These are phyloP conservation scores for Epicampocera succincta DNA, from an alignment of 2,888 invertebrate genomes.

Conservation along the genomic window DNA sequence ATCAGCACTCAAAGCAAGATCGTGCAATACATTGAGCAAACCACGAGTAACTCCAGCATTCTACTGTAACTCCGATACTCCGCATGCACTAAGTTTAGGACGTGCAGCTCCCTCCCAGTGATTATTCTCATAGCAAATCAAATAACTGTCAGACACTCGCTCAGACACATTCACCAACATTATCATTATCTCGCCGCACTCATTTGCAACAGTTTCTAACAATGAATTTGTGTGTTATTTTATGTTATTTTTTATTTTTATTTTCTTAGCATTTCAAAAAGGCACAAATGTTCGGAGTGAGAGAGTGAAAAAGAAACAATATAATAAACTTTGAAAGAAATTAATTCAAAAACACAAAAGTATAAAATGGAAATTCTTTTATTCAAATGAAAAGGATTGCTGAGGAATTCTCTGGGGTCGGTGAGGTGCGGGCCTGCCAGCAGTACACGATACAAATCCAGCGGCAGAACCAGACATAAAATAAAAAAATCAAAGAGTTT, in stretches of 20 bases:
- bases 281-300: constrained; percentile 1
- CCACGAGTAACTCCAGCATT: too few relatives aligned
- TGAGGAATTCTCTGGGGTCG: constrained; percentile 3
- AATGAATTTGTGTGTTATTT: constrained; percentile 21
- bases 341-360: constrained; percentile 37
- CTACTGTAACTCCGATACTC: constrained; percentile 2
- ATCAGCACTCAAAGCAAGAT: too few relatives aligned
- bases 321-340: constrained; percentile 10
- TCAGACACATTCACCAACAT: background rate
- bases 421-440: background rate
- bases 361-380: constrained; percentile 1
- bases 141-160: background rate
- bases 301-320: background rate
- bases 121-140: constrained; percentile 31
- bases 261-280: background rate
- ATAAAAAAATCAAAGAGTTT: constrained; percentile 32
- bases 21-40: too few relatives aligned
- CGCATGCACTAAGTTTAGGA: background rate
- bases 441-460: background rate
- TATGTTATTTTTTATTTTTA: too few relatives aligned
- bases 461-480: constrained; percentile 13
- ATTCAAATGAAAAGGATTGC: constrained; percentile 6
- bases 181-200: background rate
- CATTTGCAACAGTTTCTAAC: constrained; percentile 13
- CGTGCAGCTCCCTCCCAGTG: background rate